phyloP scores from a whole-genome alignment of 35 echinoderm and acorn worm species.

The Eucidaris tribuloides region DNA sequence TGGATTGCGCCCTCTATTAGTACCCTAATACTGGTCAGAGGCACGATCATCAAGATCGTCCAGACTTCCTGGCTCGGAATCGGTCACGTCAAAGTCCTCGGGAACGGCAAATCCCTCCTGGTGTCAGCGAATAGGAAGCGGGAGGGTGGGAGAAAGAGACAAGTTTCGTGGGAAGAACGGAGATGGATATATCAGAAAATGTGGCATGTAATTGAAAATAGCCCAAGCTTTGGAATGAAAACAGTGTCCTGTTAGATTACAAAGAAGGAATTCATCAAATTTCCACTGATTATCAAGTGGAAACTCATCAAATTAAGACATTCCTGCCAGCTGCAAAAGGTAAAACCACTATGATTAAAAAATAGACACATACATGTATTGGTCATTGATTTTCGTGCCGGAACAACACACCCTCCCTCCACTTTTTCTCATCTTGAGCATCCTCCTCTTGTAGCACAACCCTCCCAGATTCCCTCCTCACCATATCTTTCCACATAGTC shows the following conservation, averaged over 20 bases:
- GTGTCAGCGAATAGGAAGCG: background rate
- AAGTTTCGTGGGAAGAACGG: background rate
- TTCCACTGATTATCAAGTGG: background rate
- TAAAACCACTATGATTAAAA: background rate
- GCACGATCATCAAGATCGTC: constrained; percentile 37
- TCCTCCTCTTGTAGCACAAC: too few relatives aligned
- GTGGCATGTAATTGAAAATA: background rate
- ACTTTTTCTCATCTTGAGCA: too few relatives aligned
- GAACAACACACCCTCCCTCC: too few relatives aligned
- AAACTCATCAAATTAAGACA: background rate
- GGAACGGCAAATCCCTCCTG: constrained; percentile 78
- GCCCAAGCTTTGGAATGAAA: background rate
- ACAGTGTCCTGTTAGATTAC: background rate
- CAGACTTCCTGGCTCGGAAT: constrained; percentile 48
- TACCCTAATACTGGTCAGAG: constrained; percentile 28
- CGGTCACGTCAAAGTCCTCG: constrained; percentile 66
- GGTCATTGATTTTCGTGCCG: too few relatives aligned
- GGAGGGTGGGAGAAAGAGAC: background rate
- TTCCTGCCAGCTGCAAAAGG: background rate
- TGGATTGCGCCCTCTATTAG: too few relatives aligned
- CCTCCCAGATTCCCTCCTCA: too few relatives aligned
- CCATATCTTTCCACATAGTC: too few relatives aligned
- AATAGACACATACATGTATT: too few relatives aligned
- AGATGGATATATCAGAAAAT: background rate
- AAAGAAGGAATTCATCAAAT: background rate